Base-by-base conservation (phyloP, 2,797 vertebrate genomes). In the Spheniscus humboldti region DNA sequence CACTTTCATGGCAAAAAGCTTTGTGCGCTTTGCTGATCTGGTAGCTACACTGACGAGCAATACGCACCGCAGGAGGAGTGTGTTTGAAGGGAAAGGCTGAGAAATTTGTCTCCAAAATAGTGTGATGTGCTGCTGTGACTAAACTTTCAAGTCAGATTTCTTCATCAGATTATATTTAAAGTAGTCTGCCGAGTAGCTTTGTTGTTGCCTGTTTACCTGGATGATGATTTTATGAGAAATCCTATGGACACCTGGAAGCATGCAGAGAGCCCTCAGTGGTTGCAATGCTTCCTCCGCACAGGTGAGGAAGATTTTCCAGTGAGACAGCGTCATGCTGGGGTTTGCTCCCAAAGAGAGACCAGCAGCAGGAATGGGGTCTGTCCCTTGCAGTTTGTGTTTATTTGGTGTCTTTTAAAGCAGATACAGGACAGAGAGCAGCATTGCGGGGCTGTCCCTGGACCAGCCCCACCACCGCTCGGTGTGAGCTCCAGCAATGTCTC, bases 401-500 rank as follows among this genome's bases (percentile, higher is more conserved):
- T 18, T 18, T 4, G 31, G 39, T 17, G n/a, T 37, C 76, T 55
- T 47, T 80, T n/a, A 13, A 11, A 41, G 35, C 79, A 15, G 39
- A 19, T 4, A 33, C 22, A 17, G 15, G 13, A 63, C 35, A 27
- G n/a, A 39, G 63, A 13, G 77, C 64, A 39, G 75, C 31, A 5
- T 30, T 22, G 37, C 23, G 2, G 30, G 59, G 47, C 47, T 18
- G 37, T 18, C 75, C 59, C 59, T 2, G 14, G 24, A 15, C 18
- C 75, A n/a, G 74, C 59, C 74, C 47, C 57, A 33, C 20, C 28
- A 6, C 37, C 3, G 10, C 77, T 47, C 1, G 6, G 28, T 10
- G 9, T 0, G 9, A 48, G n/a, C 43, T 68, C 53, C 53, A 22
- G 78, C 8, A 0, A 27, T 2, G 7, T 10, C 13, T 57, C 22